Conservation (phyloP, 64 coral and sea anemone species). For the Hydrozoanthus tunicans region DNA sequence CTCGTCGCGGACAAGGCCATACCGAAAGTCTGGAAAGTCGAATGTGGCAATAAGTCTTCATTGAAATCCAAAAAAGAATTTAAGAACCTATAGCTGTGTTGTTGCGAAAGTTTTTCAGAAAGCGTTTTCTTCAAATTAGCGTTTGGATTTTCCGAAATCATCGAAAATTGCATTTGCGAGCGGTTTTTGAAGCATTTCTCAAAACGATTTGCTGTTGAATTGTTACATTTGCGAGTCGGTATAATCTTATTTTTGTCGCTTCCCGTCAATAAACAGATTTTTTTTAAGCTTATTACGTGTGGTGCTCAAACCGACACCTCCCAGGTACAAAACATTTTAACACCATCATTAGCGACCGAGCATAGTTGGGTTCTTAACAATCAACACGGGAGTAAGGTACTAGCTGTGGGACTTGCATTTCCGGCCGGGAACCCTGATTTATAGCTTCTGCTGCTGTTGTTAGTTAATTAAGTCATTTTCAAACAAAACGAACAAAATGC, state of each 20-base stretch:
- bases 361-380: not conserved
- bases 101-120: too few species aligned
- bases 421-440: too few species aligned
- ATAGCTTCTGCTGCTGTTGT: not conserved
- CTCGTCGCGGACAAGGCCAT: too few species aligned
- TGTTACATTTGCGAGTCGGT: not conserved
- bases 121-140: too few species aligned
- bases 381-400: not conserved
- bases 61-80: too few species aligned
- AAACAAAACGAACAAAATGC: not conserved
- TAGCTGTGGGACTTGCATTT: not conserved
- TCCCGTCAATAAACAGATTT: not conserved
- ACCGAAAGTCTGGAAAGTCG: too few species aligned
- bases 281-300: not conserved
- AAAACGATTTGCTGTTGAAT: not conserved
- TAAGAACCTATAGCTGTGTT: too few species aligned
- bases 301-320: not conserved
- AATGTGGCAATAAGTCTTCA: too few species aligned
- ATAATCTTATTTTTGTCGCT: not conserved
- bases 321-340: not conserved
- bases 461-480: not conserved
- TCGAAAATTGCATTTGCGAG: not conserved
- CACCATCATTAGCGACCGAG: slow-evolving; percentile 8
- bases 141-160: too few species aligned
- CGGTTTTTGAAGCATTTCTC: too few species aligned